These are phyloP conservation scores for Jacana jacana DNA, from an alignment of 2,113 vertebrate species.

Conservation along the genomic window DNA sequence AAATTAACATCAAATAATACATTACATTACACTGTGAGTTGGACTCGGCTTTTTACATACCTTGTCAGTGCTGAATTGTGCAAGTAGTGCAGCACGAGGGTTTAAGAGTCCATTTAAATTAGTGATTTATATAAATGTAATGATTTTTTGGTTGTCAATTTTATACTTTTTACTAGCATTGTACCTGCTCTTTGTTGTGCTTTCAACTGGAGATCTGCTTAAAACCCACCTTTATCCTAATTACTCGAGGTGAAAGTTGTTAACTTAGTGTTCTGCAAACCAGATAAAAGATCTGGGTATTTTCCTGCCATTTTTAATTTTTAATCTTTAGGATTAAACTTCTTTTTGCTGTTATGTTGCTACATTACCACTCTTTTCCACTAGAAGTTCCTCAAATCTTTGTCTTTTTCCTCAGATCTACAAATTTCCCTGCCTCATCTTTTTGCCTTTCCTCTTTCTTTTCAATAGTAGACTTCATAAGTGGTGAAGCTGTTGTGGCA, in stretches of 20 bases:
- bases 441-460: background rate
- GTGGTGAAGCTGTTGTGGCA: background rate
- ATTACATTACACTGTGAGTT: background rate
- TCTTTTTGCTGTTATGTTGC: background rate
- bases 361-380: background rate
- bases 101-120: background rate
- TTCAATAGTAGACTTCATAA: background rate
- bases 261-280: background rate
- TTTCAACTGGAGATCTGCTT: background rate
- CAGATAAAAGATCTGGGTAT: background rate
- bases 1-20: background rate
- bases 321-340: background rate
- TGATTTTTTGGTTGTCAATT: background rate
- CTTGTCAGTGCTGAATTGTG: background rate
- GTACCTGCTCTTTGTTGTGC: background rate
- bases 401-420: background rate
- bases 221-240: background rate
- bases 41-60: background rate
- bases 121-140: background rate
- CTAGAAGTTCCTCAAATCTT: background rate
- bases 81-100: background rate
- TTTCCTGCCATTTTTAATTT: background rate
- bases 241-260: background rate
- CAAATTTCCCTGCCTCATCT: background rate
- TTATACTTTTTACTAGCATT: background rate